phyloP scores from a whole-genome alignment of 2,888 invertebrate genomes.

The Psylliodes chrysocephalus region DNA sequence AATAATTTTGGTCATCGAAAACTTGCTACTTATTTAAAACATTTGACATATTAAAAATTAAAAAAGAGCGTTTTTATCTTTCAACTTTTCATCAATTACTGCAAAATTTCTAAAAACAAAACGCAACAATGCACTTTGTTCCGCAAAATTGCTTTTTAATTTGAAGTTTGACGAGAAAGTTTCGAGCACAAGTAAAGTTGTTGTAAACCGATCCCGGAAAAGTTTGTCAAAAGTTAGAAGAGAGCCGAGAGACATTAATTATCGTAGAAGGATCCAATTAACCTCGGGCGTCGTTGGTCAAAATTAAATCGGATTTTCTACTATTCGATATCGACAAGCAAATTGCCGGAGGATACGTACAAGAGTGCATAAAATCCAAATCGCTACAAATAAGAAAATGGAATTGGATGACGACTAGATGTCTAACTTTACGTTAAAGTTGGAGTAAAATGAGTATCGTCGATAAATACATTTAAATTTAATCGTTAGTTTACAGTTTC shows the following conservation, averaged over 20 bases:
- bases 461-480: no score
- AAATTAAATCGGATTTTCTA: constrained; percentile 1
- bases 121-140: not conserved
- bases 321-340: not conserved
- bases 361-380: no score
- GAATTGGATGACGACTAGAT: no score
- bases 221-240: not conserved
- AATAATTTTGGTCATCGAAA: no score
- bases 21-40: no score
- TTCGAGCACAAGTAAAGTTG: constrained; percentile 1
- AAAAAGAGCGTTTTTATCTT: no score
- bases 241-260: constrained; percentile 7
- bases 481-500: no score
- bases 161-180: not conserved
- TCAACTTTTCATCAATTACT: no score
- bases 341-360: no score
- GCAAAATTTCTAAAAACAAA: not conserved
- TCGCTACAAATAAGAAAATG: no score
- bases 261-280: constrained; percentile 1
- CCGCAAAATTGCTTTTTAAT: constrained; percentile 2
- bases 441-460: no score
- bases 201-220: not conserved
- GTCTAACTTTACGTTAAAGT: no score
- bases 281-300: not conserved
- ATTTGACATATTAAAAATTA: not conserved